Percentiles rank a stretch among this genome's conserved stretches.
Evolutionary conservation across 2,113 vertebrate species (phyloP).

Genomic region (Hepsetus odoe): DNA sequence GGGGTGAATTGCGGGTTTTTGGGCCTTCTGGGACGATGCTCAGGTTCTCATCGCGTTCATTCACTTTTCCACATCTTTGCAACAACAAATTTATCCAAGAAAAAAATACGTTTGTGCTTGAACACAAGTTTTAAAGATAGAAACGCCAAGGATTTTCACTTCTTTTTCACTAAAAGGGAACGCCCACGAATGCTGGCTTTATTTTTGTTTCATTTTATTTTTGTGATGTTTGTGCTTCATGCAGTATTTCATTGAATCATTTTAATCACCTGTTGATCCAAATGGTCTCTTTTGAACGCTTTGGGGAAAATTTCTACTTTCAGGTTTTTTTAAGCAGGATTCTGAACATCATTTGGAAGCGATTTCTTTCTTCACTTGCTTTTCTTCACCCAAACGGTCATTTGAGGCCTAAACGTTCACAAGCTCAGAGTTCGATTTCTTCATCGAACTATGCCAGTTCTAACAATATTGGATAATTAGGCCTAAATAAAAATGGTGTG

Average conservation of each 20-base stretch:
- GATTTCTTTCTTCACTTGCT: too few relatives aligned
- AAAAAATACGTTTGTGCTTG: too few relatives aligned
- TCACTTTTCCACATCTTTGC: constrained; percentile 44
- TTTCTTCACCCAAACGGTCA: too few relatives aligned
- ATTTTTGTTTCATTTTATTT: constrained; percentile 21
- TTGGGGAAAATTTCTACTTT: too few relatives aligned
- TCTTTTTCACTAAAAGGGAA: constrained; percentile 35
- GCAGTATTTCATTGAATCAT: constrained; percentile 32
- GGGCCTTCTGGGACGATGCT: not conserved
- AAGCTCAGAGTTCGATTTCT: too few relatives aligned
- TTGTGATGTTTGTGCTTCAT: constrained; percentile 24
- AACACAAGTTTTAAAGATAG: not conserved
- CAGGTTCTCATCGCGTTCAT: constrained; percentile 12
- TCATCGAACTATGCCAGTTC: too few relatives aligned
- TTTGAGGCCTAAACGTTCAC: too few relatives aligned
- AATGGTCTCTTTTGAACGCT: not conserved
- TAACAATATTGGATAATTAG: too few relatives aligned
- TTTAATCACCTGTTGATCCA: constrained; percentile 20
- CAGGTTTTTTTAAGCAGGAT: too few relatives aligned
- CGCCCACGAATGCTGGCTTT: constrained; percentile 22
- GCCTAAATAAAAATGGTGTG: too few relatives aligned
- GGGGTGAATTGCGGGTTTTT: not conserved
- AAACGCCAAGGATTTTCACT: constrained; percentile 29
- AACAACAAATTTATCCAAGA: constrained; percentile 58
- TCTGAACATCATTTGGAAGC: too few relatives aligned